Evolutionary conservation across 2,113 vertebrate genomes (phyloP), one percentile per base, ranked within the genome.

Genomic region (Microtus montanus): DNA sequence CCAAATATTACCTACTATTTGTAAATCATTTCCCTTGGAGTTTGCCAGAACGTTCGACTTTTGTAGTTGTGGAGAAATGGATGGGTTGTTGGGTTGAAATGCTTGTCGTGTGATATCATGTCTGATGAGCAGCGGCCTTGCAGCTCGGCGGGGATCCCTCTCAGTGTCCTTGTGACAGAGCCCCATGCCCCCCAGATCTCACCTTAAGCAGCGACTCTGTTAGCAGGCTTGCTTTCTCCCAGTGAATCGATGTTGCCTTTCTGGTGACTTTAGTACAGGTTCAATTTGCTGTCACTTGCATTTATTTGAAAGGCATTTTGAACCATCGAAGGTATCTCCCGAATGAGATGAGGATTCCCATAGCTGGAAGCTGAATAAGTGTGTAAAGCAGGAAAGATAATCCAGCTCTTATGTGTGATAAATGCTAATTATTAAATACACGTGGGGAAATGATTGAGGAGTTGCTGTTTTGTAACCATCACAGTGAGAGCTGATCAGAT

Each of bases 1-100:
- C 98, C 98, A 98, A 98, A 98, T 98, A 98, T 98, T 98, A 98
- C 98, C 98, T 99, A 98, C 98, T 98, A 93, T 98, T 98, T 98
- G 98, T 98, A 98, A 98, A 98, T 98, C 98, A 98, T 98, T 94
- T 98, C 97, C 96, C 95, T 95, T 85, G 58, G 93, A 93, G 88
- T 98, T 98, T 98, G 98, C 98, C 98, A 98, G 96, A 97, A 98
- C 90, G 19, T 98, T 98, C 89, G 94, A 98, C 95, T 97, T 98
- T 97, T 84, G 97, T 98, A 92, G 98, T 98, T 98, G 98, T 98
- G 98, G 97, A 97, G 97, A 97, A 98, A 97, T 96, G 96, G 98
- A 98, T 95, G 77, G 92, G 97, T 98, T 98, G 98, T 98, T 98
- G 98, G 98, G 98, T 97, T 98, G 96, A 96, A 83, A 98, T 98